Conservation (phyloP, 2,888 invertebrate species). For the Drosophila mimica region DNA sequence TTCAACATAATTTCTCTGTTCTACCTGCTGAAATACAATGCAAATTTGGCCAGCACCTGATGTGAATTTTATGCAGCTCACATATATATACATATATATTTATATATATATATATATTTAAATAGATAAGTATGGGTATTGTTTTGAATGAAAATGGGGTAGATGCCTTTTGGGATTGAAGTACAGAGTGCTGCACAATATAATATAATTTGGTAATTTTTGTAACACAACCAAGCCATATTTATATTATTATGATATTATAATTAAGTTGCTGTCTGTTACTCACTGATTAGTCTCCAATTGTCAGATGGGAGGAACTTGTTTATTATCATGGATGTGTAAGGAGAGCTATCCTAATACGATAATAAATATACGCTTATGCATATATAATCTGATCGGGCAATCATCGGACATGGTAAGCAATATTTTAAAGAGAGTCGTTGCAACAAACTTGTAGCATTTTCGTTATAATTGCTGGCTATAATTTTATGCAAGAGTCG, state of each 20-base stretch:
- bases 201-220: background rate
- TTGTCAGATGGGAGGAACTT: background rate
- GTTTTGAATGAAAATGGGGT: background rate
- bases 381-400: background rate
- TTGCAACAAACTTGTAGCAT: conserved; percentile 45
- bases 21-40: conserved; percentile 3
- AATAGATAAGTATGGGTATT: background rate
- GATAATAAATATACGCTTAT: background rate
- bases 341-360: background rate
- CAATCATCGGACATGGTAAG: conserved; percentile 41
- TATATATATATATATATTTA: background rate
- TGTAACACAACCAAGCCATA: background rate
- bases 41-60: conserved; percentile 14
- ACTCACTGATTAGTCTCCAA: background rate
- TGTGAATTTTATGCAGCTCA: background rate
- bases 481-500: conserved; percentile 63
- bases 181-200: too few species aligned
- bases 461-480: conserved; percentile 56
- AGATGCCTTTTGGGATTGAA: background rate
- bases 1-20: conserved; percentile 61
- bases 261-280: background rate
- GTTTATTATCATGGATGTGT: background rate
- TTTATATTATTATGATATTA: background rate
- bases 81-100: background rate
- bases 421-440: conserved; percentile 34